Evolutionary conservation across 2,797 vertebrate genomes (phyloP).

Genomic region (Labeo calbasu): DNA sequence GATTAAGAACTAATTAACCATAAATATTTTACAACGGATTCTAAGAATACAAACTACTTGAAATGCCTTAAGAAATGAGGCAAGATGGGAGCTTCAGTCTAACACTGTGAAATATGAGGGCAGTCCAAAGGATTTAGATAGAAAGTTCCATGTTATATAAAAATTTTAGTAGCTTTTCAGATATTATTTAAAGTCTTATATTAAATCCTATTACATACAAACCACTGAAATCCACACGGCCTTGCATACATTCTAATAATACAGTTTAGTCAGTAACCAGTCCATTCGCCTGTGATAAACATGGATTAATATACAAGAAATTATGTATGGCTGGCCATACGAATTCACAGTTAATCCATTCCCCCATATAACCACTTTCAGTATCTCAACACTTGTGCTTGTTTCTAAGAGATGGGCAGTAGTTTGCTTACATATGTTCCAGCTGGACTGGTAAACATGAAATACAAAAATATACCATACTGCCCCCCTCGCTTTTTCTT

Average conservation of each 20-base stretch:
- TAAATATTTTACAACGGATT: conserved; percentile 49
- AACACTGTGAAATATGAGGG: conserved; percentile 63
- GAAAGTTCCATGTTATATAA: conserved; percentile 10
- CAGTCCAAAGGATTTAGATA: conserved; percentile 42
- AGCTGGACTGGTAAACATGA: conserved; percentile 55
- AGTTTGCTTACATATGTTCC: conserved; percentile 41
- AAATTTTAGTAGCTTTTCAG: neutral
- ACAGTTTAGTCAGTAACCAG: conserved; percentile 18
- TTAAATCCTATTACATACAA: conserved; percentile 32
- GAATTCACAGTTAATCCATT: conserved; percentile 18
- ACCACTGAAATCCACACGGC: conserved; percentile 39
- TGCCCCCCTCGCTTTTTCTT: neutral
- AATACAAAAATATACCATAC: neutral
- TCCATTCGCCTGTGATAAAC: conserved; percentile 12
- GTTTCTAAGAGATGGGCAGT: neutral
- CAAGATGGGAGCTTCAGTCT: conserved; percentile 57
- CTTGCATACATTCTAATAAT: neutral
- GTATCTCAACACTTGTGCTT: conserved; percentile 15
- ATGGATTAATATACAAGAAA: conserved; percentile 14
- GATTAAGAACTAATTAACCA: conserved; percentile 38
- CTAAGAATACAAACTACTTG: conserved; percentile 59
- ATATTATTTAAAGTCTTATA: conserved; percentile 48
- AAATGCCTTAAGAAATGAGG: conserved; percentile 53
- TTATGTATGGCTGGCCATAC: conserved; percentile 59
- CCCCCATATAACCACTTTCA: neutral